Percentiles rank a stretch among this genome's conserved stretches.
Conservation (phyloP, 2,888 invertebrate species). For the Eubasilissa splendida region DNA sequence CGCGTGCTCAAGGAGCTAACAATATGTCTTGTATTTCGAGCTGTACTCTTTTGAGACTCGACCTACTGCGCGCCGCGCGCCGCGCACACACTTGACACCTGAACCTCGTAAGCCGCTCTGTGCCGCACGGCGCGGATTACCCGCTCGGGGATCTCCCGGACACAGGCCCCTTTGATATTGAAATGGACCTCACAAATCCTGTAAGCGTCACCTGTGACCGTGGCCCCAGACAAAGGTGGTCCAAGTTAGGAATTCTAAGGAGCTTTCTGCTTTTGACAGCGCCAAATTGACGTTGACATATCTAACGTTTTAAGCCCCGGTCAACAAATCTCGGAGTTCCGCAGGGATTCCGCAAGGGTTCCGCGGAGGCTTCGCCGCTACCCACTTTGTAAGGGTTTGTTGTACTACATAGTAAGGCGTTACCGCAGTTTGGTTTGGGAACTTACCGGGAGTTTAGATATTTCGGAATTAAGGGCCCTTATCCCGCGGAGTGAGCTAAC, state of each 20-base stretch:
- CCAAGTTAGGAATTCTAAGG: slow-evolving; percentile 4
- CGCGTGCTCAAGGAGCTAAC: neutral
- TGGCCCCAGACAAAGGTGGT: slow-evolving; percentile 13
- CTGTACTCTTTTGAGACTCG: no score
- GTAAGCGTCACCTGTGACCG: slow-evolving; percentile 12
- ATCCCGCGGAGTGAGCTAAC: no score
- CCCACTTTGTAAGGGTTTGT: neutral
- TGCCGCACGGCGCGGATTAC: slow-evolving; percentile 2
- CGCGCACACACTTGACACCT: no score
- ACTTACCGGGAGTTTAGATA: no score
- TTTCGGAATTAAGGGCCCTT: no score
- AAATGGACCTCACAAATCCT: slow-evolving; percentile 20
- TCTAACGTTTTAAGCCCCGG: neutral
- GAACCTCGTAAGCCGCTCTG: neutral
- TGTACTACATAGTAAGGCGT: no score
- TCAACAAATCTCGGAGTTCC: slow-evolving; percentile 20
- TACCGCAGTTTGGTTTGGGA: no score
- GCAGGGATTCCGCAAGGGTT: neutral
- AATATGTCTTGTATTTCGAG: slow-evolving; percentile 1
- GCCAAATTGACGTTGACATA: slow-evolving; percentile 24
- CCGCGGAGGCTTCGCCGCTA: neutral
- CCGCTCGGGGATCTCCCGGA: neutral
- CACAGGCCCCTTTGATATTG: slow-evolving; percentile 13
- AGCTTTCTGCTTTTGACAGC: slow-evolving; percentile 21
- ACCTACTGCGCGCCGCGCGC: no score